Evolutionary conservation across 1,140 invertebrate species (phyloP).

Genomic region (Papilio polyxenes): DNA sequence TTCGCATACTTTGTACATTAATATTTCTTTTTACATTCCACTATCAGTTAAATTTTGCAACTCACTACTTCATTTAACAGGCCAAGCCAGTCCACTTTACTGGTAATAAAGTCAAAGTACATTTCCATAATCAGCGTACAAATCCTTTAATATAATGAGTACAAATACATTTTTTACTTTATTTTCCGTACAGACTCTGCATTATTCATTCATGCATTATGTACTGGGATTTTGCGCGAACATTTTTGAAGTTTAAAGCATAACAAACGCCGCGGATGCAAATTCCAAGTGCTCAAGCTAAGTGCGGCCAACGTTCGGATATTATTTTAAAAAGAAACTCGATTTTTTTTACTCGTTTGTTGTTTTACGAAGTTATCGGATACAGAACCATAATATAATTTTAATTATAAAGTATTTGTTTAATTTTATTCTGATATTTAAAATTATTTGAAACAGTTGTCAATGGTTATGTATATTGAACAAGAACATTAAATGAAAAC

Average conservation of each 20-base stretch:
- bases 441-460: not conserved
- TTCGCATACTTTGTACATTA: too few relatives aligned
- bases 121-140: not conserved
- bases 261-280: conserved; percentile 42
- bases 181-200: conserved; percentile 35
- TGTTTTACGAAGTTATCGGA: not conserved
- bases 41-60: not conserved
- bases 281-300: conserved; percentile 41
- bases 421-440: not conserved
- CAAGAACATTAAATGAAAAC: not conserved
- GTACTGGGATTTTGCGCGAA: conserved; percentile 35
- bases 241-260: conserved; percentile 43
- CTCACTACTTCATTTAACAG: not conserved
- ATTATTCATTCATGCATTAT: conserved; percentile 48
- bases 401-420: not conserved
- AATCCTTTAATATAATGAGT: not conserved
- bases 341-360: conserved; percentile 13
- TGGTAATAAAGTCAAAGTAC: not conserved
- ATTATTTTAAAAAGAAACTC: conserved; percentile 31
- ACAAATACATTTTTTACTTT: conserved; percentile 6
- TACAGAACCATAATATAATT: not conserved
- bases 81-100: not conserved
- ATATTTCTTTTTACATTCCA: too few relatives aligned
- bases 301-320: conserved; percentile 22
- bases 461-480: not conserved